A percentile compares a stretch with the other conserved stretches of the same genome.
Conservation (phyloP, 2,113 vertebrate genomes). For the Pipra filicauda region DNA sequence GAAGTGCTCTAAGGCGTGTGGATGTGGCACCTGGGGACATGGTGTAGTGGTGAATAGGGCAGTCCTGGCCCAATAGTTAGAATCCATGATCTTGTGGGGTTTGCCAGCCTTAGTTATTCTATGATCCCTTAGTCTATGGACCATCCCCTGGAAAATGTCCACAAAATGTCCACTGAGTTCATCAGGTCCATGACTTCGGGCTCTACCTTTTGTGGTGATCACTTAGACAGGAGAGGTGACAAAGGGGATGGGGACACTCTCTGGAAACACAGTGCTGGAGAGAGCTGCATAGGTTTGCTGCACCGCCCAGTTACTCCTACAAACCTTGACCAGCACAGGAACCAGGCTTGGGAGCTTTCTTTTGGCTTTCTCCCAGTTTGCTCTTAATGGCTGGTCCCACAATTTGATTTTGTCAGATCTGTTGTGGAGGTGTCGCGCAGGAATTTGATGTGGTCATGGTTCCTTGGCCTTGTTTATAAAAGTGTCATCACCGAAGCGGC, state of each 20-base stretch:
- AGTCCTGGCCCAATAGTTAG: not conserved
- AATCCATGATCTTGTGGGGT: not conserved
- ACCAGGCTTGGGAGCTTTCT: not conserved
- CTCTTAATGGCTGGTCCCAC: not conserved
- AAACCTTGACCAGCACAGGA: not conserved
- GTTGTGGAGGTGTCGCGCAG: not conserved
- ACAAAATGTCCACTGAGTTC: fast-evolving
- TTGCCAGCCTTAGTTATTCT: not conserved
- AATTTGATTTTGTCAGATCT: not conserved
- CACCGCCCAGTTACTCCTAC: not conserved
- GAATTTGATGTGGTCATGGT: not conserved
- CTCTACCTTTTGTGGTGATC: not conserved
- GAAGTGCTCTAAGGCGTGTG: not conserved
- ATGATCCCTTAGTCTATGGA: not conserved
- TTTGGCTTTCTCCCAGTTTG: not conserved
- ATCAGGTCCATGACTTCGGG: not conserved
- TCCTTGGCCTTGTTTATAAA: conserved; percentile 18
- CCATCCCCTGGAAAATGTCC: not conserved
- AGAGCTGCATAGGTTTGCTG: not conserved
- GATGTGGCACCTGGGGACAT: not conserved
- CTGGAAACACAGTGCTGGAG: not conserved
- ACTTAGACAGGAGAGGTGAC: not conserved
- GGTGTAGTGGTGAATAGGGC: not conserved
- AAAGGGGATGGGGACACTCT: not conserved
- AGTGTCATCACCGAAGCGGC: not conserved